phyloP scores from a whole-genome alignment of 1,140 invertebrate species.

The Cephus cinctus region DNA sequence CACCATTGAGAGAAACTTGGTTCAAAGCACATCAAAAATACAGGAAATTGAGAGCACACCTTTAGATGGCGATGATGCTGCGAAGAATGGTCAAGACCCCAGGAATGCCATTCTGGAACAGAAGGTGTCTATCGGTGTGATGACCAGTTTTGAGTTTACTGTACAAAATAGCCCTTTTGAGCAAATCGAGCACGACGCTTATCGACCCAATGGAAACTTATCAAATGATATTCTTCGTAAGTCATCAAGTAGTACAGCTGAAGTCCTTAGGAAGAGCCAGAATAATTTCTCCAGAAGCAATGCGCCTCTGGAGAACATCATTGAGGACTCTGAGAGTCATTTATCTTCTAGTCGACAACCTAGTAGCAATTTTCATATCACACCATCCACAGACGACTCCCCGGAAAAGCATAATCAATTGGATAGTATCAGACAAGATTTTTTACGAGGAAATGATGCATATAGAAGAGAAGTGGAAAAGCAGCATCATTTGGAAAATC shows the following conservation, averaged over 20 bases:
- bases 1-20: background rate
- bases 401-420: too few relatives aligned
- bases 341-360: slow-evolving; percentile 43
- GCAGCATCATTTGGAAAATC: too few relatives aligned
- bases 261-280: slow-evolving; percentile 33
- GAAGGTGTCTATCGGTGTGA: slow-evolving; percentile 69
- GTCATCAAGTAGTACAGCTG: slow-evolving; percentile 40
- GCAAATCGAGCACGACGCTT: slow-evolving; percentile 45
- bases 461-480: too few relatives aligned
- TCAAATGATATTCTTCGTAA: slow-evolving; percentile 42
- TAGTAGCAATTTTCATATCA: slow-evolving; percentile 31
- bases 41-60: background rate
- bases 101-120: slow-evolving; percentile 46
- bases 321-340: slow-evolving; percentile 49
- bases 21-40: background rate
- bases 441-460: too few relatives aligned
- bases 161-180: slow-evolving; percentile 52
- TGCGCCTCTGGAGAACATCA: slow-evolving; percentile 46
- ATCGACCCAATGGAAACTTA: slow-evolving; percentile 46
- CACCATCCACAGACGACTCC: slow-evolving; percentile 18
- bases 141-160: slow-evolving; percentile 70
- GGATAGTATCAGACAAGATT: too few relatives aligned
- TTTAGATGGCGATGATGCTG: background rate
- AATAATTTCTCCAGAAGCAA: slow-evolving; percentile 28
- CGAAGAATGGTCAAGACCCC: slow-evolving; percentile 10